Conservation (phyloP, 2,113 vertebrate species). For the Cyprinodon variegatus region DNA sequence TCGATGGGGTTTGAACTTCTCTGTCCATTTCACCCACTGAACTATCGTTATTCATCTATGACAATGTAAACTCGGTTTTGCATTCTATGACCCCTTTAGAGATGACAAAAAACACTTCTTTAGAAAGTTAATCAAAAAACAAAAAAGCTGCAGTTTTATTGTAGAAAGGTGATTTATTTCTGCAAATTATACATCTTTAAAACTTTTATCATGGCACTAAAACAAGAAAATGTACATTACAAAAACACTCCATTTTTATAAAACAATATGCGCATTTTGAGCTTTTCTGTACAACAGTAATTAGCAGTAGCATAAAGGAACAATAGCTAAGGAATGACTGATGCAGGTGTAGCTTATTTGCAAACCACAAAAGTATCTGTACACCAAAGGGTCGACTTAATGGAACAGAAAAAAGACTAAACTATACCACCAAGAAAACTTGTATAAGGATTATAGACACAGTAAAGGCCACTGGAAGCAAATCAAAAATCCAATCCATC, state of each 20-base stretch:
- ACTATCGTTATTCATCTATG: no score
- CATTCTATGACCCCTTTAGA: no score
- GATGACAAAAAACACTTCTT: no score
- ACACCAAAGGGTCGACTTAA: conserved; percentile 9
- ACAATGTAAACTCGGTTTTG: no score
- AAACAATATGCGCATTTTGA: conserved; percentile 67
- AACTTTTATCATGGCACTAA: conserved; percentile 55
- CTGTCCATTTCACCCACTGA: no score
- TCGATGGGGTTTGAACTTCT: no score
- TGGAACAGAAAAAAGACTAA: conserved; percentile 20
- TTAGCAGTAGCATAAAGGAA: conserved; percentile 41
- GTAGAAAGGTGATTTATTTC: conserved; percentile 75
- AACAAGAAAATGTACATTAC: conserved; percentile 63
- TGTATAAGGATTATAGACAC: conserved; percentile 24
- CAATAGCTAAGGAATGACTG: conserved; percentile 35
- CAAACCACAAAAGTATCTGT: background rate
- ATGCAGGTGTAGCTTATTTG: conserved; percentile 33
- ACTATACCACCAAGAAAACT: conserved; percentile 26
- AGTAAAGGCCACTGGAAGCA: conserved; percentile 68
- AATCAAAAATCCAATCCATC: conserved; percentile 39
- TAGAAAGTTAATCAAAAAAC: no score
- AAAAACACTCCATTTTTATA: conserved; percentile 72
- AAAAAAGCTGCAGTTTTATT: background rate
- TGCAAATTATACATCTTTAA: conserved; percentile 61
- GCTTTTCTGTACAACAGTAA: conserved; percentile 63